Conservation (phyloP, 2,888 invertebrate species). For the Crocallis elinguaria region DNA sequence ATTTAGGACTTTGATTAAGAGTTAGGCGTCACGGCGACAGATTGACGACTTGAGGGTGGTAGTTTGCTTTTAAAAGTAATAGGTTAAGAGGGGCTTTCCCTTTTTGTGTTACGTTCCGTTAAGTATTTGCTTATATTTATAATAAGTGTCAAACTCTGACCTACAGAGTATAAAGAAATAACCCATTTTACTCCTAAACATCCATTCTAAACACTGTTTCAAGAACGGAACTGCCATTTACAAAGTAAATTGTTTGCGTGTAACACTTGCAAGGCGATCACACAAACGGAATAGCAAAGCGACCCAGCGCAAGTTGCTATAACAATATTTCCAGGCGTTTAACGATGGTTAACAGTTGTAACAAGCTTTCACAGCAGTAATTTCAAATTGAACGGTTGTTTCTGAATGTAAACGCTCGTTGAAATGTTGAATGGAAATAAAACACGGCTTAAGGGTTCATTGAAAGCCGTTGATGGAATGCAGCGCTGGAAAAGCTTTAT, state of each 20-base stretch:
- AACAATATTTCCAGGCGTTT: slow-evolving; percentile 6
- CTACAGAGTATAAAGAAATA: too few relatives aligned
- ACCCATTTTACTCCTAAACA: too few relatives aligned
- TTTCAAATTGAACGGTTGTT: background rate
- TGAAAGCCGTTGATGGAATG: background rate
- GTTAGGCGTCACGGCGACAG: too few relatives aligned
- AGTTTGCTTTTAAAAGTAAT: too few relatives aligned
- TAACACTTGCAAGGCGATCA: background rate
- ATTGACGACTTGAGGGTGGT: too few relatives aligned
- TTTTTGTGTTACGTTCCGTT: too few relatives aligned
- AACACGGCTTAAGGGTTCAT: background rate
- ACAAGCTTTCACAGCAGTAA: background rate
- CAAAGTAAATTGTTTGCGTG: background rate
- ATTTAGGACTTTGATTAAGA: too few relatives aligned
- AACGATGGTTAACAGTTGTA: background rate
- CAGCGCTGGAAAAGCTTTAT: background rate
- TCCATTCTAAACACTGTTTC: too few relatives aligned
- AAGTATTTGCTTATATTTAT: too few relatives aligned
- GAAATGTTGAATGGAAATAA: background rate
- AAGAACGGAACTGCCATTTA: too few relatives aligned
- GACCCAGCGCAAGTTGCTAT: background rate
- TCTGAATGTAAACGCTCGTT: background rate
- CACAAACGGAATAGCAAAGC: background rate
- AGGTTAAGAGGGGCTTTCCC: too few relatives aligned
- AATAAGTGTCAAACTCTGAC: too few relatives aligned